Percentiles rank a stretch among this genome's conserved stretches.
Conservation (phyloP, 2,113 vertebrate species). For the Anas platyrhynchos region DNA sequence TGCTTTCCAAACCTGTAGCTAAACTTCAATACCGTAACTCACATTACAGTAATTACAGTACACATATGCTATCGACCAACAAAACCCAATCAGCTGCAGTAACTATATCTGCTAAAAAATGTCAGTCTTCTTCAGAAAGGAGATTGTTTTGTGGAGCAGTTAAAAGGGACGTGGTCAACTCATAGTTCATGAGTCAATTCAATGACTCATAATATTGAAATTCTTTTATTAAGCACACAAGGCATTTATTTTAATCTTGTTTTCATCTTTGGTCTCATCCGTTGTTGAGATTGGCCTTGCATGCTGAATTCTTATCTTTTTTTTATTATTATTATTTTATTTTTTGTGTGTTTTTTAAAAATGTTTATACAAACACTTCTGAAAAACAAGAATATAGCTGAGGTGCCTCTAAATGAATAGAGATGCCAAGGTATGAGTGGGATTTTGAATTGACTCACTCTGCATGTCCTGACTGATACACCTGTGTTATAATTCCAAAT, state of each 20-base stretch:
- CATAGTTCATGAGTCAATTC: background rate
- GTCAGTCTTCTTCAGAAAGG: background rate
- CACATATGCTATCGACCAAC: background rate
- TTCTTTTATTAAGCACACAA: conserved; percentile 10
- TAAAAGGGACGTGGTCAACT: background rate
- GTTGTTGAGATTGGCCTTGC: conserved; percentile 24
- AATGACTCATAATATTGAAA: conserved; percentile 18
- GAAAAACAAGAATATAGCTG: background rate
- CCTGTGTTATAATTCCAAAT: background rate
- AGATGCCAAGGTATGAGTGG: background rate
- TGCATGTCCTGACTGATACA: background rate
- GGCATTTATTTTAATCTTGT: conserved; percentile 36
- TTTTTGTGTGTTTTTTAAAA: background rate
- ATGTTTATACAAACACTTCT: conserved; percentile 13
- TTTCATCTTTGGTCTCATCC: background rate
- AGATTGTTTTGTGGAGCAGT: background rate
- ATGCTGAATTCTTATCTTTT: conserved; percentile 33
- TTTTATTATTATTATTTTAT: background rate
- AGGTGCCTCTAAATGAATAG: background rate
- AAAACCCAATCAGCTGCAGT: background rate
- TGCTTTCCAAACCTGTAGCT: background rate
- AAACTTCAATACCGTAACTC: background rate
- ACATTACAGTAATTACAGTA: background rate
- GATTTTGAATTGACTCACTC: background rate
- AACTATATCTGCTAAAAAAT: background rate